Conservation (phyloP, 2,888 invertebrate genomes). For the Deroplatys truncata region DNA sequence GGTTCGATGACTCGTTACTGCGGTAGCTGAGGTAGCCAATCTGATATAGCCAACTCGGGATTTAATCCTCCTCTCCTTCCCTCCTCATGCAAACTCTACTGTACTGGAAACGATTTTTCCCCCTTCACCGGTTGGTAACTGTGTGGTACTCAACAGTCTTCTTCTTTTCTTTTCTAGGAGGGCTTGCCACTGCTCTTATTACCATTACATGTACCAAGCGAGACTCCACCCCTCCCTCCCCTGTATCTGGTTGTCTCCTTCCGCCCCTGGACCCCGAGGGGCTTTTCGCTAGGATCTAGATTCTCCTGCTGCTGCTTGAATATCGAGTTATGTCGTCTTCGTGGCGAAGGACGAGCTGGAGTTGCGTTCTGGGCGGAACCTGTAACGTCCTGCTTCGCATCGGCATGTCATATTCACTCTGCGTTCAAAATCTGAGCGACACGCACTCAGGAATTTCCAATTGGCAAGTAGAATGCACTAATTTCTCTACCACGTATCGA, state of each 20-base stretch:
- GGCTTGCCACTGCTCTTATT: not conserved
- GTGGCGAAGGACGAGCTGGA: not conserved
- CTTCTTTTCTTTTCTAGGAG: not conserved
- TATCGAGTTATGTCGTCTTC: constrained; percentile 13
- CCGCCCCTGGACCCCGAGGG: not conserved
- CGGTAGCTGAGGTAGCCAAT: not conserved
- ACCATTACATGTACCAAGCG: not conserved
- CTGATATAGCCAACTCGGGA: not conserved
- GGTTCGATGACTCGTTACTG: not conserved
- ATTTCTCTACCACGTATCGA: too few relatives aligned
- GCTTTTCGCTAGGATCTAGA: constrained; percentile 10
- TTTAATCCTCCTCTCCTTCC: not conserved
- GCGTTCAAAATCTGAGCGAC: not conserved
- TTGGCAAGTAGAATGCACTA: too few relatives aligned
- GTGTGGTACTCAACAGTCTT: not conserved
- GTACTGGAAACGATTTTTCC: not conserved
- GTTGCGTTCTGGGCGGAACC: not conserved
- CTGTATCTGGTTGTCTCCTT: constrained; percentile 1
- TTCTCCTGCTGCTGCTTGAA: constrained; percentile 6
- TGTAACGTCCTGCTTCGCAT: not conserved
- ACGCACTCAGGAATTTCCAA: not conserved
- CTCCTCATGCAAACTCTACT: not conserved
- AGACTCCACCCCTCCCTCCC: not conserved
- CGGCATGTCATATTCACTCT: not conserved
- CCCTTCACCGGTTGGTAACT: not conserved